Conservation (phyloP, 23 tunicate species). For the Diplosoma virens region DNA sequence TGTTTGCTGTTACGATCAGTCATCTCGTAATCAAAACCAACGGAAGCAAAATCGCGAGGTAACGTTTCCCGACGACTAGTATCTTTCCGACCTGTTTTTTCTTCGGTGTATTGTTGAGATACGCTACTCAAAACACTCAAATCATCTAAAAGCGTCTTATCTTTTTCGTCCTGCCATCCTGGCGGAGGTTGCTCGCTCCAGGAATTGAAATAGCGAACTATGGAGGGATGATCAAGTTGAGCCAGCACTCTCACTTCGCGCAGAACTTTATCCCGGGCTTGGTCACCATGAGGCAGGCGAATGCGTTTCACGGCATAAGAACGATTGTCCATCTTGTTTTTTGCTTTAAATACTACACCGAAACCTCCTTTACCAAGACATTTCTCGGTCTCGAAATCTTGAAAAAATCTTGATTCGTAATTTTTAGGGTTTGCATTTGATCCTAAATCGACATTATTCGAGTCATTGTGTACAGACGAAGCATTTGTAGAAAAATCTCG, state of each 20-base stretch:
- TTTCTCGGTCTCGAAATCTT: slow-evolving; percentile 67
- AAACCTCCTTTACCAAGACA: slow-evolving; percentile 98
- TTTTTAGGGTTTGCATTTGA: neutral
- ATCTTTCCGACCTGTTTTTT: too few relatives aligned
- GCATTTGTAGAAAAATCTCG: too few relatives aligned
- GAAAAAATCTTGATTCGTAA: slow-evolving; percentile 78
- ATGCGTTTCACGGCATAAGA: slow-evolving; percentile 88
- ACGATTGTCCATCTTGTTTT: slow-evolving; percentile 84
- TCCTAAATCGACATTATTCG: neutral
- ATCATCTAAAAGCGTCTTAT: slow-evolving; percentile 28
- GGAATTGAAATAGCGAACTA: slow-evolving; percentile 81
- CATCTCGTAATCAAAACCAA: neutral
- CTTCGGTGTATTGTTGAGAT: neutral
- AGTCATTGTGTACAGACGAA: neutral
- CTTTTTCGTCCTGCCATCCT: slow-evolving; percentile 78
- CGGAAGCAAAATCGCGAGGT: neutral
- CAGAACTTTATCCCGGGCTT: slow-evolving; percentile 68
- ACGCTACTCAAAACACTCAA: slow-evolving; percentile 19
- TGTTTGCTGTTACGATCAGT: neutral
- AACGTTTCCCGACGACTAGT: too few relatives aligned
- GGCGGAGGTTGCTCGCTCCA: slow-evolving; percentile 93
- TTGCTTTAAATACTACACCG: slow-evolving; percentile 86
- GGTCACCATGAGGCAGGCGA: slow-evolving; percentile 55
- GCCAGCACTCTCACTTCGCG: slow-evolving; percentile 91
- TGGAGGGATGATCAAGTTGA: slow-evolving; percentile 74